These are phyloP conservation scores for Anodontia alba DNA, from an alignment of 2,888 invertebrate species.

Conservation along the genomic window DNA sequence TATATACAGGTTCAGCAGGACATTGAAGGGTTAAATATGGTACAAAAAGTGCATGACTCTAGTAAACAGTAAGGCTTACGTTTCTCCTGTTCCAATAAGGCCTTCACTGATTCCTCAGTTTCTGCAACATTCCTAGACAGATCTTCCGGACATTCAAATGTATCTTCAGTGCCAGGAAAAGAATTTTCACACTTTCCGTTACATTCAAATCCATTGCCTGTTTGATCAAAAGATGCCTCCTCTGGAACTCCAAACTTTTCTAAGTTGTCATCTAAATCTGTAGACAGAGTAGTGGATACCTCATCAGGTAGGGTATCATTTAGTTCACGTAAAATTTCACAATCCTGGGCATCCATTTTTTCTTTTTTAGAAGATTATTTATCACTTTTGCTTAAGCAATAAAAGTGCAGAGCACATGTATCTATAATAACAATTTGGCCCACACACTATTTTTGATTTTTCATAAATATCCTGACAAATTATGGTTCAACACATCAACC, in stretches of 20 bases:
- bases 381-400: no score
- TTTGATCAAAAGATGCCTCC: not conserved
- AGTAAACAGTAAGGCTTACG: no score
- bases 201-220: not conserved
- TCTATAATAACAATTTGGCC: no score
- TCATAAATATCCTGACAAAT: no score
- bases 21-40: no score
- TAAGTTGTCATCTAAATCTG: not conserved
- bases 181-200: not conserved
- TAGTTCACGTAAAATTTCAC: conserved; percentile 12
- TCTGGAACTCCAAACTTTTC: not conserved
- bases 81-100: conserved; percentile 16
- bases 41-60: no score
- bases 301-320: not conserved
- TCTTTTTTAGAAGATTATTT: no score
- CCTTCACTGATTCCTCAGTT: conserved; percentile 13
- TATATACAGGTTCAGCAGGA: no score
- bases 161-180: not conserved
- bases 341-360: not conserved
- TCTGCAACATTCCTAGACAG: not conserved
- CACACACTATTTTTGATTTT: no score
- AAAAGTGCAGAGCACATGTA: no score
- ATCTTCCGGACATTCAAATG: not conserved
- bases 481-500: no score
- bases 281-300: not conserved